Percentiles rank a stretch among this genome's conserved stretches.
Conservation (phyloP, 2,797 vertebrate species). For the Gephyroberyx darwinii region DNA sequence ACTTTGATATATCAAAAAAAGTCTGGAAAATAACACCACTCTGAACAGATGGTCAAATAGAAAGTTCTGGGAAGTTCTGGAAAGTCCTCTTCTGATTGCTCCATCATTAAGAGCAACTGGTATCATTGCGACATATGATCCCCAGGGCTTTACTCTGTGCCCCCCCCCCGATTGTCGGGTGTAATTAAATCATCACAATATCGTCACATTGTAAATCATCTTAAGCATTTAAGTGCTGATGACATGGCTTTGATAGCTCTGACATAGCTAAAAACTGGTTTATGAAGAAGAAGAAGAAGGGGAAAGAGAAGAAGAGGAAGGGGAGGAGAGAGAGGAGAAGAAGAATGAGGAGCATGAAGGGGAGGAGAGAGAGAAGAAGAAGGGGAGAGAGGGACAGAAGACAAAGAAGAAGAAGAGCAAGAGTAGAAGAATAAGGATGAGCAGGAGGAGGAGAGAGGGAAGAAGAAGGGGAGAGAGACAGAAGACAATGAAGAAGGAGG, state of each 20-base stretch:
- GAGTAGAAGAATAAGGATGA: background rate
- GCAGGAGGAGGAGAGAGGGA: background rate
- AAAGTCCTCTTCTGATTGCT: background rate
- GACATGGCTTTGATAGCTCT: conserved; percentile 32
- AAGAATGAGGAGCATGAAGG: background rate
- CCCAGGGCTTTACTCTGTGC: background rate
- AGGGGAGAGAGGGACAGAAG: background rate
- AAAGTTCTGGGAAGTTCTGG: conserved; percentile 18
- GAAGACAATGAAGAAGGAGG: background rate
- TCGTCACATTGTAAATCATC: conserved; percentile 27
- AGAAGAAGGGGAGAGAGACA: background rate
- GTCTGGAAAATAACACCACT: background rate
- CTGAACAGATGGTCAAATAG: background rate
- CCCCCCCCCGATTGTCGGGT: background rate
- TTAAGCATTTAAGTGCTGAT: conserved; percentile 4
- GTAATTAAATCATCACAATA: conserved; percentile 37
- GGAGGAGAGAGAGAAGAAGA: background rate
- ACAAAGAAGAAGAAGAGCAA: background rate
- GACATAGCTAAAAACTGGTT: conserved; percentile 6
- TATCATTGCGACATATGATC: background rate
- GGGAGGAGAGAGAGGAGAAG: background rate
- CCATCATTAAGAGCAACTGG: background rate
- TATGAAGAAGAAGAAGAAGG: background rate
- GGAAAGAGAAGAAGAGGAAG: background rate
- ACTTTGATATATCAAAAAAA: background rate